These are phyloP conservation scores for Argyresthia albistria DNA, from an alignment of 2,888 invertebrate genomes.

Conservation along the genomic window DNA sequence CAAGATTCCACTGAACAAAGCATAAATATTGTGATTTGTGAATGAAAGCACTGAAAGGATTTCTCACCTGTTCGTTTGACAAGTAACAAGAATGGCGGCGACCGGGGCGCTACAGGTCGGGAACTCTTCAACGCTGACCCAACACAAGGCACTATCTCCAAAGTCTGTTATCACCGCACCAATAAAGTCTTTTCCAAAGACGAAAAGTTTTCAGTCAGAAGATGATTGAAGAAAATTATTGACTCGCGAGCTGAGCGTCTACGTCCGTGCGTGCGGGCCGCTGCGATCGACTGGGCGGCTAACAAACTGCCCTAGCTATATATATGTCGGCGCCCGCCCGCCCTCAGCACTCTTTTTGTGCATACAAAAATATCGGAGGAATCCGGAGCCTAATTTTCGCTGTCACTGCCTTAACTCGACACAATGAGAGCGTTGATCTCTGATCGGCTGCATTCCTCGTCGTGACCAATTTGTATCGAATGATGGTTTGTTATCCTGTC, in stretches of 20 bases:
- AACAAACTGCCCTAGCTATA: constrained; percentile 43
- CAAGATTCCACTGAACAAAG: too few relatives aligned
- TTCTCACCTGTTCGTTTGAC: not conserved
- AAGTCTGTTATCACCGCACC: not conserved
- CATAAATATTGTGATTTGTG: too few relatives aligned
- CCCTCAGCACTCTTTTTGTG: constrained; percentile 44
- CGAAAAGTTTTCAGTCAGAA: not conserved
- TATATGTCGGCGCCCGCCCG: constrained; percentile 42
- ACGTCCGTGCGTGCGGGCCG: constrained; percentile 20
- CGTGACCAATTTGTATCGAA: constrained; percentile 48
- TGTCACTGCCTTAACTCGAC: constrained; percentile 55
- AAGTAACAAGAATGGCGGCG: not conserved
- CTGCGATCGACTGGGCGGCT: constrained; percentile 55
- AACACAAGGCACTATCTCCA: not conserved
- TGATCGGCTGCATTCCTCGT: constrained; percentile 37
- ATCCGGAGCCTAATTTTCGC: constrained; percentile 62
- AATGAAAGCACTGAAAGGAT: too few relatives aligned
- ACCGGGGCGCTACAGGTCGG: not conserved
- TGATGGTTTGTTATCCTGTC: not conserved
- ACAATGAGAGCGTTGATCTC: constrained; percentile 69
- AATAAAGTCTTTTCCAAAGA: not conserved
- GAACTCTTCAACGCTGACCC: not conserved
- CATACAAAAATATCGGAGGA: constrained; percentile 65
- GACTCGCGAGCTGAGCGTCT: constrained; percentile 7
- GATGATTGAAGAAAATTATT: constrained; percentile 2